These are phyloP conservation scores for Acleris holmiana DNA, from an alignment of 2,888 invertebrate genomes.

Conservation along the genomic window DNA sequence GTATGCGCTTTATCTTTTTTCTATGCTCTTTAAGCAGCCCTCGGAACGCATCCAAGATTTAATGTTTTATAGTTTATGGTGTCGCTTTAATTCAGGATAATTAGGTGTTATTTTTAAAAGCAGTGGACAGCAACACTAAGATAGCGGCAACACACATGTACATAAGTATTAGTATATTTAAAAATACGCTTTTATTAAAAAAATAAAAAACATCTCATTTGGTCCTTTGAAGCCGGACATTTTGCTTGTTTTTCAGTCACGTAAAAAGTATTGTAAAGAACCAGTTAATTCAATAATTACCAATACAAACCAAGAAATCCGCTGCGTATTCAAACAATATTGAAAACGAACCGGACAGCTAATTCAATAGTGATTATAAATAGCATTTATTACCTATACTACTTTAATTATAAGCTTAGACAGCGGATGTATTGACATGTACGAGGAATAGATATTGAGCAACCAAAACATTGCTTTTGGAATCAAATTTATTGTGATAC, in stretches of 20 bases:
- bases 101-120: no score
- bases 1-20: constrained; percentile 50
- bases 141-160: not conserved
- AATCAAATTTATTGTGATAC: not conserved
- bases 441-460: constrained; percentile 1
- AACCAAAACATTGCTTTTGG: constrained; percentile 12
- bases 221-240: constrained; percentile 40
- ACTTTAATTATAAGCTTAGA: constrained; percentile 1
- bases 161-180: no score
- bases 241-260: not conserved
- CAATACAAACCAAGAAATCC: constrained; percentile 21
- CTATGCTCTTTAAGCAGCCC: constrained; percentile 13
- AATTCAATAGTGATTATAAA: no score
- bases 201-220: constrained; percentile 2
- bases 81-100: no score
- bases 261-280: no score
- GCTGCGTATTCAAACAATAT: constrained; percentile 38
- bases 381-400: no score
- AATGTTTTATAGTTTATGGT: not conserved
- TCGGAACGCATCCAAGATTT: not conserved
- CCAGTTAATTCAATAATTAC: no score
- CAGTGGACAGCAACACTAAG: no score
- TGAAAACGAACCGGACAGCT: no score
- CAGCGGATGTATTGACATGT: constrained; percentile 1
- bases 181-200: no score